Base-by-base conservation (phyloP, 2,888 invertebrate species). In the Spodoptera exigua region DNA sequence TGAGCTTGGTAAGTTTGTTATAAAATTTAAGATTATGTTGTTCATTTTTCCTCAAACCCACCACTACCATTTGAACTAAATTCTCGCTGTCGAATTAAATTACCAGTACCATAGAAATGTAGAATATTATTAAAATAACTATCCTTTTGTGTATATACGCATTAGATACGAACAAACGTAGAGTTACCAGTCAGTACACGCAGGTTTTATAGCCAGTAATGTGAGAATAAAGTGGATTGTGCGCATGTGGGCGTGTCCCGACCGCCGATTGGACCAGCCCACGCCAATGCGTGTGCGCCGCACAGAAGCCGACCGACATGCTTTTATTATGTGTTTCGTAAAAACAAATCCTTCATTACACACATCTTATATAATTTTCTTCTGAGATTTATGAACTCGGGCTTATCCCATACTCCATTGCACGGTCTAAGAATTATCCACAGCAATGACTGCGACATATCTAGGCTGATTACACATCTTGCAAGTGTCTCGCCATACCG, bases 271-370 rank as follows among this genome's bases (percentile, higher is more conserved):
- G 94, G 93, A 84, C 84, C 86, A 78, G 61, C 77, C 83, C 82
- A 85, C 90, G 83, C 94, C 94, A 93, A 94, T 93, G 92, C 93
- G 92, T 91, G 85, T 77, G 88, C 93, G 91, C 91, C 84, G 85
- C 82, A 90, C 93, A 79, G 93, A 89, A 93, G 93, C 89, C 53
- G 55, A 55, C 64, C 57, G 64, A 61, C 71, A 68, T 61, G 52
- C 52, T 67, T 74, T 61, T 68, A 76, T 71, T 79, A 75, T 78
- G 70, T 80, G 76, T 74, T 77, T 62, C 63, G 58, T 62, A 47
- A 70, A 27, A 70, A 73, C 64, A 61, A 76, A 61, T 70, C 65
- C 58, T 41, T 59, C 55, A 58, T 54, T 45, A 45, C n/a, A 61
- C 58, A 45, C 49, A 62, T 52, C 48, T 65, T 49, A 65, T 49